Conservation (phyloP, 2,888 invertebrate species). For the Tenthredo notha region DNA sequence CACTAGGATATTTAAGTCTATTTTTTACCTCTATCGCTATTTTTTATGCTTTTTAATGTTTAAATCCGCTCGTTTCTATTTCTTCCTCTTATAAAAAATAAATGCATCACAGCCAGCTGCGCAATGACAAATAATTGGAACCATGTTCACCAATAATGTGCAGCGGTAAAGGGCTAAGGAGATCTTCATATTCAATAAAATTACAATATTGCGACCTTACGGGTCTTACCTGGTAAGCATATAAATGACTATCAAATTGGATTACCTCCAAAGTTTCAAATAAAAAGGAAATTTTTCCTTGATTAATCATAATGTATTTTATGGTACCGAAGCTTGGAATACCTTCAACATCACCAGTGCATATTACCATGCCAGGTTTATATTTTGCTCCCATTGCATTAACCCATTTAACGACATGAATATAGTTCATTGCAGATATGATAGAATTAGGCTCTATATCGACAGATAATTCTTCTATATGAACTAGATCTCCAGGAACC, state of each 20-base stretch:
- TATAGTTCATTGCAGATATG: not conserved
- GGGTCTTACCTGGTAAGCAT: not conserved
- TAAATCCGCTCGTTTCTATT: not conserved
- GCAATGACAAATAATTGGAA: not conserved
- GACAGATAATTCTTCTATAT: not conserved
- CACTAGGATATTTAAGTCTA: no score
- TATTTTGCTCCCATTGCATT: slow-evolving; percentile 11
- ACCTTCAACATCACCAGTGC: not conserved
- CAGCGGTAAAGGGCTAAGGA: not conserved
- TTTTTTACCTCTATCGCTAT: not conserved
- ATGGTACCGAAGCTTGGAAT: slow-evolving; percentile 20
- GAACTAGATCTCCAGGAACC: not conserved
- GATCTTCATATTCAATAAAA: not conserved
- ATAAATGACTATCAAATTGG: not conserved
- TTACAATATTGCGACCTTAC: not conserved
- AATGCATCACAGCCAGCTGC: not conserved
- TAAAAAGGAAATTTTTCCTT: not conserved
- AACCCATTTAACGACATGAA: slow-evolving; percentile 22
- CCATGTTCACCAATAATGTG: not conserved
- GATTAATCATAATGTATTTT: not conserved
- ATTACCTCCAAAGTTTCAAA: not conserved
- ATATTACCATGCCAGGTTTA: slow-evolving; percentile 28
- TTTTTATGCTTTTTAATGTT: not conserved
- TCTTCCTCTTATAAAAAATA: not conserved
- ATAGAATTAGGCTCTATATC: slow-evolving; percentile 23